Percentiles rank a stretch among this genome's conserved stretches.
These are phyloP conservation scores for Monoplex corrugatus DNA, from an alignment of 2,888 invertebrate species.

Conservation along the genomic window DNA sequence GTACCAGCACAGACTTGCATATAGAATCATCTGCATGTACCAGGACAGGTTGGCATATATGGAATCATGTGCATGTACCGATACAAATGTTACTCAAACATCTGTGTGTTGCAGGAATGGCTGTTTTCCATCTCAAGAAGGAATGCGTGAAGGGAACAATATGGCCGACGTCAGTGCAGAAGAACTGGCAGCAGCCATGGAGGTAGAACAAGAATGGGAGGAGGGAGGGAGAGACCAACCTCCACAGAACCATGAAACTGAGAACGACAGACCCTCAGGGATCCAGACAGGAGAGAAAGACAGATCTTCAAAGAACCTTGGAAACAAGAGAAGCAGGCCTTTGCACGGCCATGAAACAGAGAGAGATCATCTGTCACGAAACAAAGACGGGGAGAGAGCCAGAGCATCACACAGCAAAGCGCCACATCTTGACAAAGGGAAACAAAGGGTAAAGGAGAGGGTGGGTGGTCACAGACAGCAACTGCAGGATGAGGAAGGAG, in stretches of 20 bases:
- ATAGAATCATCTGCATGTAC: no score
- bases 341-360: background rate
- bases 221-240: background rate
- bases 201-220: slow-evolving; percentile 40
- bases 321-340: background rate
- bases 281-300: background rate
- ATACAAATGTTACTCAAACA: no score
- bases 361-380: background rate
- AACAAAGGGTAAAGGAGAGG: background rate
- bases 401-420: background rate
- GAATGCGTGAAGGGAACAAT: background rate
- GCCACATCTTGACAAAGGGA: background rate
- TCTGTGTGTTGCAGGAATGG: no score
- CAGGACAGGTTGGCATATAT: no score
- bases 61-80: no score
- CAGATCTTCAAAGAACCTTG: background rate
- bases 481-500: background rate
- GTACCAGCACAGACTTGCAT: no score
- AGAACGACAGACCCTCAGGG: background rate
- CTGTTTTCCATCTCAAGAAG: no score
- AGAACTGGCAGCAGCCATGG: slow-evolving; percentile 32
- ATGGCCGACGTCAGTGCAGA: slow-evolving; percentile 22
- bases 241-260: background rate
- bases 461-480: background rate
- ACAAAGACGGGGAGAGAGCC: background rate